phyloP scores from a whole-genome alignment of 2,888 invertebrate species.

The Synergus gifuensis region DNA sequence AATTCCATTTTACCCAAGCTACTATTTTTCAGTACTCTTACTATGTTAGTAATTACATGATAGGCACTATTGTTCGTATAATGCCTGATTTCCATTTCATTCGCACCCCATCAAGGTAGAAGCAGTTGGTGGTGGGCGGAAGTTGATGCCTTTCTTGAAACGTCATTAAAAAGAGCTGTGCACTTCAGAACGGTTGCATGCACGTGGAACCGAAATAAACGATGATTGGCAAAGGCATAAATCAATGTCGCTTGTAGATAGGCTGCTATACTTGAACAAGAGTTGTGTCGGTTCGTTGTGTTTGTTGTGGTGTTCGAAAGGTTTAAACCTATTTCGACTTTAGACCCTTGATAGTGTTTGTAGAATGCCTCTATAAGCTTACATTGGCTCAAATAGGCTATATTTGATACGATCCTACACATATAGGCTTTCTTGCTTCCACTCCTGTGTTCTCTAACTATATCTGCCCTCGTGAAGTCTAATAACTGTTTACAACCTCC shows the following conservation, averaged over 20 bases:
- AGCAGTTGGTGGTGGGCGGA: neutral
- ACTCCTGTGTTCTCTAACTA: neutral
- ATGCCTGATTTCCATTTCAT: slow-evolving; percentile 34
- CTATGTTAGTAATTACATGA: slow-evolving; percentile 10
- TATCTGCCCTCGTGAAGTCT: slow-evolving; percentile 55
- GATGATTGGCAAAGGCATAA: slow-evolving; percentile 61
- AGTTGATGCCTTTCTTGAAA: slow-evolving; percentile 35
- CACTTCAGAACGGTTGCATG: slow-evolving; percentile 51
- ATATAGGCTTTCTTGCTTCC: neutral
- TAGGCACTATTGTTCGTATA: slow-evolving; percentile 16
- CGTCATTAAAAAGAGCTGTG: slow-evolving; percentile 50
- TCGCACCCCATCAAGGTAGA: slow-evolving; percentile 26
- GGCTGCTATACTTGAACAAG: slow-evolving; percentile 22
- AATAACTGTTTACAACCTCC: slow-evolving; percentile 56
- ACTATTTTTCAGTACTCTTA: slow-evolving; percentile 19
- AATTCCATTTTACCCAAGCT: slow-evolving; percentile 21
- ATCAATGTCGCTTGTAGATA: slow-evolving; percentile 57
- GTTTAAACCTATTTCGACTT: neutral
- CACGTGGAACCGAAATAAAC: slow-evolving; percentile 55
- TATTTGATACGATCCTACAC: neutral
- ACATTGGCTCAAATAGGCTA: slow-evolving; percentile 43
- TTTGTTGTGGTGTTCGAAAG: neutral
- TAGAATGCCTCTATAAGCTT: neutral
- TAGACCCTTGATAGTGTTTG: neutral
- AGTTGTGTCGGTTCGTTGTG: neutral